Base-by-base conservation (phyloP, 2,113 vertebrate genomes). In the Siniperca chuatsi region DNA sequence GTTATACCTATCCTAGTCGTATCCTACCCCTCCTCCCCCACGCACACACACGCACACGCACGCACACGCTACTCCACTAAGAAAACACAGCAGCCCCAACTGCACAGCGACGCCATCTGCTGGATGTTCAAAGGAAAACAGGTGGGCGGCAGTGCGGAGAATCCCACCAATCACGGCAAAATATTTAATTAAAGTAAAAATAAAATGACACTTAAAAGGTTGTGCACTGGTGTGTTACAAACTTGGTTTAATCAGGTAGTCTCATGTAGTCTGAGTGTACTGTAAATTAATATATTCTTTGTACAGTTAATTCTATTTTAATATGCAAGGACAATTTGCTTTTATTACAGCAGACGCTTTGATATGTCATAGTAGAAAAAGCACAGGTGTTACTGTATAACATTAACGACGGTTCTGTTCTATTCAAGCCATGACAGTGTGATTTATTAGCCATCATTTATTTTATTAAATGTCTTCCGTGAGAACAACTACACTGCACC, bases 31-130 rank as follows among this genome's bases (percentile, higher is more conserved):
- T 25, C 25, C 25, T 25, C 25, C 25, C 25, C 25, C 25, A 25
- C 25, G 25, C 29, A 48, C 29, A 73, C 52, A 48, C 50, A 37
- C 35, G 7, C 44, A 29, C 61, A 64, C 57, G 29, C 37, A 58
- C 25, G 35, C n/a, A 21, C 58, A n/a, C 6, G 13, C 46, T 16
- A 5, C 33, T 42, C 37, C 3, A 20, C 37, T 0, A 21, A 13
- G 50, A 57, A 18, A 35, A 55, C 67, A 3, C 10, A 15, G 5
- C 6, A 46, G 25, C 54, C 25, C 4, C 18, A 1, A 6, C 29
- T 13, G 75, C 3, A 18, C 75, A 37, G 55, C 50, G 61, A 29
- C 81, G 61, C 75, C 89, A 75, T 6, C 93, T 93, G 57, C 60
- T 81, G 92, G 89, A 76, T 3, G 1, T 11, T 42, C 0, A 2